Evolutionary conservation across 2,888 invertebrate species (phyloP).

Genomic region (Blastobasis lacticolella): DNA sequence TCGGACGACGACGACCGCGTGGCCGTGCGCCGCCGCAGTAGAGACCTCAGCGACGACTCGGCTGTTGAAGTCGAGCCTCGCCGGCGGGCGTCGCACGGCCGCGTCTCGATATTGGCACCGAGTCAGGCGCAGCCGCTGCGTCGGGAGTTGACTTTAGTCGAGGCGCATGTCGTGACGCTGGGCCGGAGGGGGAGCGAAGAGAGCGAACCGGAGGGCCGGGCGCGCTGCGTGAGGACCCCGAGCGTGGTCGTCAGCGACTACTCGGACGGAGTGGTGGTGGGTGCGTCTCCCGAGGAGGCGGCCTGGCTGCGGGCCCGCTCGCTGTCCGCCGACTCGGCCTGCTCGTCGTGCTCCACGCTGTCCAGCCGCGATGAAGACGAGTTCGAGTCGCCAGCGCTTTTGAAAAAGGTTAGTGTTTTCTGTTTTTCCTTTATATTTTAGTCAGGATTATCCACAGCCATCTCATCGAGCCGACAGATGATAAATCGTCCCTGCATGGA

Average conservation of each 20-base stretch:
- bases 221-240: slow-evolving; percentile 83
- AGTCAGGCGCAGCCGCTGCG: slow-evolving; percentile 60
- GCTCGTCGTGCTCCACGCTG: slow-evolving; percentile 83
- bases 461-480: no score
- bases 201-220: slow-evolving; percentile 46
- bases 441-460: no score
- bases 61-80: slow-evolving; percentile 71
- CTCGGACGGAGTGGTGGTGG: slow-evolving; percentile 77
- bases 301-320: slow-evolving; percentile 63
- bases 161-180: slow-evolving; percentile 74
- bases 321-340: slow-evolving; percentile 80
- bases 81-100: slow-evolving; percentile 56
- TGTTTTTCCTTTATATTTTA: no score
- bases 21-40: slow-evolving; percentile 59
- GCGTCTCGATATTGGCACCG: slow-evolving; percentile 54
- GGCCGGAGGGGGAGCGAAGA: slow-evolving; percentile 69
- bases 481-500: no score
- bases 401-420: slow-evolving; percentile 62
- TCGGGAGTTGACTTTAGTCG: slow-evolving; percentile 54
- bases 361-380: slow-evolving; percentile 83
- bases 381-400: slow-evolving; percentile 57
- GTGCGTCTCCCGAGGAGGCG: slow-evolving; percentile 62
- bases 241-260: slow-evolving; percentile 92
- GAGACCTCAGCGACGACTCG: slow-evolving; percentile 70
- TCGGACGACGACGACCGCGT: slow-evolving; percentile 67